Conservation (phyloP, 2,113 vertebrate genomes). For the Eidolon helvum region DNA sequence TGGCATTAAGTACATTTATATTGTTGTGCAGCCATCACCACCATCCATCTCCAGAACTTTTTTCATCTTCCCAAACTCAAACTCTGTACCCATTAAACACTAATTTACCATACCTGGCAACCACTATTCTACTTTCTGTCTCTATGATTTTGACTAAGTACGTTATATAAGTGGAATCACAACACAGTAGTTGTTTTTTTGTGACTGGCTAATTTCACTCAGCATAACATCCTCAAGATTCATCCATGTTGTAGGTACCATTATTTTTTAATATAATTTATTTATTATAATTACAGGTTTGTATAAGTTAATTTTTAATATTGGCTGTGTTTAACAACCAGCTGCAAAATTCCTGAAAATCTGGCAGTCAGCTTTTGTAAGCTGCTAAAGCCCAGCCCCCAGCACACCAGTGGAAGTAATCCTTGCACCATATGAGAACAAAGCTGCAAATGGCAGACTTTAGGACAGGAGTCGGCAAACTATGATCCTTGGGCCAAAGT, state of each 20-base stretch:
- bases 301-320: neutral
- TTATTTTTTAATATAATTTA: constrained; percentile 8
- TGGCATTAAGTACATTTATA: neutral
- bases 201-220: neutral
- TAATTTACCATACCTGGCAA: neutral
- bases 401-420: neutral
- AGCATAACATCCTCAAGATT: neutral
- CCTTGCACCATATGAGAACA: neutral
- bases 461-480: neutral
- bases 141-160: neutral
- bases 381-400: neutral
- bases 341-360: neutral
- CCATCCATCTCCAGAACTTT: neutral
- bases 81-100: neutral
- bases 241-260: neutral
- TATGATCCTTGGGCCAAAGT: neutral
- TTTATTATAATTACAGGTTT: neutral
- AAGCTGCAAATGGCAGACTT: neutral
- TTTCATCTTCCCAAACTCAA: neutral
- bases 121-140: neutral
- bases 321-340: neutral
- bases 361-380: neutral
- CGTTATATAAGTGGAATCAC: neutral
- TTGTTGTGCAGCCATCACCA: neutral
- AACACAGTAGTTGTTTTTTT: neutral